Conservation (phyloP, 2,888 invertebrate genomes). For the Octonoba sinensis region DNA sequence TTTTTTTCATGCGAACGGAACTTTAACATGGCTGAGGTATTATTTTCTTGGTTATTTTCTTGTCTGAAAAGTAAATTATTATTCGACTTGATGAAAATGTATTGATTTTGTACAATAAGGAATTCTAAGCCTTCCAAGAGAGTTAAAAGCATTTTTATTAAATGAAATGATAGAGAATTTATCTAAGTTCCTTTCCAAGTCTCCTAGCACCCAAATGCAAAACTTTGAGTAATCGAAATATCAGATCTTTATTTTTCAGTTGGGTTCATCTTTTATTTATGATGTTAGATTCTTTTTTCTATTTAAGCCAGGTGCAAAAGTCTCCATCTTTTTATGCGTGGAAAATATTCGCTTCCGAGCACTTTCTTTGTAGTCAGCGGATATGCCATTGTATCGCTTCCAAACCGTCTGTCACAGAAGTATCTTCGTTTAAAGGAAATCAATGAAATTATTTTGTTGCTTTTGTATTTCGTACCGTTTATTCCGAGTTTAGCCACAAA, state of each 20-base stretch:
- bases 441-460: conserved; percentile 46
- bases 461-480: conserved; percentile 7
- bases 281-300: conserved; percentile 23
- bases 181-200: too few species aligned
- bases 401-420: conserved; percentile 37
- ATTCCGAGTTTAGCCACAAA: background rate
- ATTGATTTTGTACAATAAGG: too few species aligned
- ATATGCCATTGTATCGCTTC: conserved; percentile 38
- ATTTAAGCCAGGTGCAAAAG: conserved; percentile 26
- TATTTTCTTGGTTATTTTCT: too few species aligned
- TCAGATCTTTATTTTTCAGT: background rate
- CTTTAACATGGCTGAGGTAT: too few species aligned
- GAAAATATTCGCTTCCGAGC: background rate
- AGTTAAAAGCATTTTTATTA: too few species aligned
- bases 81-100: too few species aligned
- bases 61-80: too few species aligned
- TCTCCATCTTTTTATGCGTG: conserved; percentile 28
- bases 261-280: conserved; percentile 23
- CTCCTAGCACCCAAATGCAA: too few species aligned
- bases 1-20: too few species aligned
- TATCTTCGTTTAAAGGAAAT: conserved; percentile 49
- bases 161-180: too few species aligned
- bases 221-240: too few species aligned
- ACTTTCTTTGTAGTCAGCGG: conserved; percentile 20
- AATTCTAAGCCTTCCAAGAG: too few species aligned